Evolutionary conservation across 2,113 vertebrate species (phyloP).

Genomic region (rabbit (Oryctolagus cuniculus)): mOryCun1.1 NC_091442.1:113035001-113035500

Average conservation of each 20-base stretch:
- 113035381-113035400: neutral
- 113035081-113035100: rapidly evolving
- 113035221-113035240: rapidly evolving
- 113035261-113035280: neutral
- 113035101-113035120: neutral
- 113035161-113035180: neutral
- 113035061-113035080: too few relatives aligned
- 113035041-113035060: rapidly evolving
- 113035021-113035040: neutral
- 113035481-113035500: neutral
- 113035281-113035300: neutral
- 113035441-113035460: neutral
- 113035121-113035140: neutral
- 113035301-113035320: neutral
- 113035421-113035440: neutral
- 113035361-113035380: too few relatives aligned
- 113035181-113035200: neutral
- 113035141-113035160: neutral
- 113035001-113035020: rapidly evolving
- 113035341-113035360: neutral
- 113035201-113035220: rapidly evolving
- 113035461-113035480: rapidly evolving
- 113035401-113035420: neutral
- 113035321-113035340: neutral
- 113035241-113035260: neutral